Percentiles rank a stretch among this genome's conserved stretches.
phyloP scores from a whole-genome alignment of 2,113 vertebrate genomes.

The Oryzias woworae region DNA sequence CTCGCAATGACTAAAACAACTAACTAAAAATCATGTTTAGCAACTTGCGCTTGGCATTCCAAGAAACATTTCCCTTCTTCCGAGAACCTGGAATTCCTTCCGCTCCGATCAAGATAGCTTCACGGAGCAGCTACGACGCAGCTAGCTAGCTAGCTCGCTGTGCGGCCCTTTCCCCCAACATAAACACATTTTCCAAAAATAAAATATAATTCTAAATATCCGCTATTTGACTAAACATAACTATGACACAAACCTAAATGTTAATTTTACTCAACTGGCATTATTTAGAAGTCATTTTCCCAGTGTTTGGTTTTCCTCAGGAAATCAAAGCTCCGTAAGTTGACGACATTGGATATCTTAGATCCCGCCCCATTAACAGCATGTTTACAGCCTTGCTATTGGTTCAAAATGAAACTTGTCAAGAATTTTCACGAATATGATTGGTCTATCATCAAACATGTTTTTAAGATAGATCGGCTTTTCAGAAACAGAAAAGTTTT shows the following conservation, averaged over 20 bases:
- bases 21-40: conserved; percentile 16
- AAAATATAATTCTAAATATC: background rate
- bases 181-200: conserved; percentile 14
- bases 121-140: conserved; percentile 5
- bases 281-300: background rate
- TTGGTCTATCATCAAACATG: conserved; percentile 27
- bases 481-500: background rate
- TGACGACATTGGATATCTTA: conserved; percentile 55
- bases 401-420: conserved; percentile 29
- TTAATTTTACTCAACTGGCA: background rate
- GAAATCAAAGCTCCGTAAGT: conserved; percentile 74
- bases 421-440: conserved; percentile 26
- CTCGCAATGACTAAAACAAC: background rate
- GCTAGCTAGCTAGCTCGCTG: conserved; percentile 39
- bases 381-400: conserved; percentile 56
- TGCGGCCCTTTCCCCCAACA: background rate
- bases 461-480: conserved; percentile 4
- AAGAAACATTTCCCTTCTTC: conserved; percentile 46
- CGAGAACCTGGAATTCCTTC: conserved; percentile 56
- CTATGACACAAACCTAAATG: background rate
- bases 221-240: background rate
- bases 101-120: conserved; percentile 45
- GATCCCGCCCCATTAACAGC: conserved; percentile 46
- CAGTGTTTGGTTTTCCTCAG: conserved; percentile 38
- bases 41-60: conserved; percentile 58